Conservation (phyloP, 1,140 invertebrate genomes). For the Aphelinus atriplicis region DNA sequence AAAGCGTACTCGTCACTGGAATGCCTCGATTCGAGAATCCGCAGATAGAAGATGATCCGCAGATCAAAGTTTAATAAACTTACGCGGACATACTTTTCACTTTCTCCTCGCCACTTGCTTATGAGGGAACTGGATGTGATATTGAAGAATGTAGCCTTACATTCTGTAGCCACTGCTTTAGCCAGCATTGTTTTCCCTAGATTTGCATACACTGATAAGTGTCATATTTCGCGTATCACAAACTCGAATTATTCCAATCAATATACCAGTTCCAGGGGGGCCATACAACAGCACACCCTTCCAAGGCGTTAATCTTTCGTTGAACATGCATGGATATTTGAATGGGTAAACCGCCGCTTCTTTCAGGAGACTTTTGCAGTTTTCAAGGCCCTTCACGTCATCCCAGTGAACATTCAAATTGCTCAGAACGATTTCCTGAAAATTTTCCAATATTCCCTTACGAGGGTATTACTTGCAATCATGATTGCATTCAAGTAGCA, state of each 20-base stretch:
- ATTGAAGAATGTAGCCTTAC: constrained; percentile 90
- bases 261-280: constrained; percentile 76
- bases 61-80: constrained; percentile 28
- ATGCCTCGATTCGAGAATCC: not conserved
- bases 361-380: constrained; percentile 85
- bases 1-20: constrained; percentile 6
- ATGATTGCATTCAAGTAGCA: too few relatives aligned
- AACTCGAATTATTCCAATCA: not conserved
- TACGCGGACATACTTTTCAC: constrained; percentile 89
- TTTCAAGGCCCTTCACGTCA: constrained; percentile 80
- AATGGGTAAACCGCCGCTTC: constrained; percentile 89
- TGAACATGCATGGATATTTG: constrained; percentile 87
- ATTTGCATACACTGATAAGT: not conserved
- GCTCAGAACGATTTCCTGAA: constrained; percentile 74
- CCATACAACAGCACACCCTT: constrained; percentile 84
- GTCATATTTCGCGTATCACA: too few relatives aligned
- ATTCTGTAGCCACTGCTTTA: constrained; percentile 87
- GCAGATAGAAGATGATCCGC: not conserved
- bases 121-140: constrained; percentile 88
- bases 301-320: constrained; percentile 83
- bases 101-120: constrained; percentile 95
- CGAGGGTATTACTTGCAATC: too few relatives aligned
- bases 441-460: not conserved
- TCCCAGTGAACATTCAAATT: constrained; percentile 75
- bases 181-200: constrained; percentile 89